Base-by-base conservation (phyloP, 2,797 vertebrate genomes). In the Nyctibius grandis region DNA sequence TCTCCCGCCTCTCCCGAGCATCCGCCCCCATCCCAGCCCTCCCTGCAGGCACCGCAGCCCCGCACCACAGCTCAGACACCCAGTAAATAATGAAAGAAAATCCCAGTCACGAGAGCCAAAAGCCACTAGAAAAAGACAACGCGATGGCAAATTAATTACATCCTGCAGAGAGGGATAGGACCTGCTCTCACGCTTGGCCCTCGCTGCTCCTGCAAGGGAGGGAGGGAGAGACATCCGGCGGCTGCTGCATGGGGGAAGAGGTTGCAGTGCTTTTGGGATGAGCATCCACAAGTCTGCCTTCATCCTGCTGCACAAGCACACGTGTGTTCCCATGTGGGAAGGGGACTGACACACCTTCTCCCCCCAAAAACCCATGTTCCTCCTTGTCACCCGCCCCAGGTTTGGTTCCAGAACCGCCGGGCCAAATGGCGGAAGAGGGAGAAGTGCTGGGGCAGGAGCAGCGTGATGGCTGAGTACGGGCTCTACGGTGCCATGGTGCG, bases 401-500 rank as follows among this genome's bases (percentile, higher is more conserved):
- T 99, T 38, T 99, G 99, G 99, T 99, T 99, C 98, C 99, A 99
- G 98, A 99, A 99, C 96, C 99, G 99, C 61, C 97, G 99, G 68
- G 99, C 99, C 95, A 99, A 99, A 85, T 99, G 99, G 99, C 98
- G 99, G 97, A 99, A 99, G 97, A 98, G 99, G 44, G 99, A 99
- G 98, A 99, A 99, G 91, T 99, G 99, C 96, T 99, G 99, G 99
- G 99, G 99, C 56, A 98, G 99, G 42, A 99, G 99, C 98, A 99
- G 99, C 1, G 99, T 99, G 89, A 99, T 99, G 99, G 99, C 99
- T 0, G 99, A 99, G 93, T 99, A 99, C 0, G 99, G 99, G 26
- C 98, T 99, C 45, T 99, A 99, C 0, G 99, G 99, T 5, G 99
- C 99, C 95, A 99, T 99, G 99, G 99, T 99, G 93, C 98, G 99